Base-by-base conservation (phyloP, 1,140 invertebrate genomes). In the Probaryconus sp. region DNA sequence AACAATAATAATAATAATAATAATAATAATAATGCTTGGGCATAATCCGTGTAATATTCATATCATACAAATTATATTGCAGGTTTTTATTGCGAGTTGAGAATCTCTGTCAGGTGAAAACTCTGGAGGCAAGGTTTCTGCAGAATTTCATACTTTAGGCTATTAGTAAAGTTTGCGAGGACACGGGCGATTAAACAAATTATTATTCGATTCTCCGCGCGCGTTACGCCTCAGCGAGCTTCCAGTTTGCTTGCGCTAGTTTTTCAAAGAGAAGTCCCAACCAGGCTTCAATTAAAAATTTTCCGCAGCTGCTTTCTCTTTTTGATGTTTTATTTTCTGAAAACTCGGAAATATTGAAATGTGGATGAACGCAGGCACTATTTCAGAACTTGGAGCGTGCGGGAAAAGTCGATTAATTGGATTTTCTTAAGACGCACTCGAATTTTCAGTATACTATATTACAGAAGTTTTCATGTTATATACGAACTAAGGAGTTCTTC, bases 151-250 rank as follows among this genome's bases (percentile, higher is more conserved):
- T 75, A 78, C 72, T 76, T 73, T 65, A 33, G 60, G 56, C 65
- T 70, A 79, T 79, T 76, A 74, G 65, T 35, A 71, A 79, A 79
- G 73, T 79, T 79, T 58, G 65, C 42, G 48, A 70, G 60, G 65
- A 76, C 65, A 76, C 64, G 71, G 68, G 43, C 67, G 76, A 77
- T 77, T 79, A 76, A 79, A 76, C 75, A 77, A 76, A 79, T 79
- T 79, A 79, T 77, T 79, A 79, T 79, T 77, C 71, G 60, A 79
- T 77, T 77, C 69, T 70, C 43, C 38, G 43, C 45, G 67, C 48
- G 55, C 48, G 47, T 68, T 65, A 58, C 70, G 68, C 40, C 50
- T 70, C 61, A 63, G 47, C 58, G 40, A 78, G 70, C 65, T 76
- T 72, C 71, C 24, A 51, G 61, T 73, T 73, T 53, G 30, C 69